These are phyloP conservation scores for Temnothorax rugatulus DNA, from an alignment of 2,888 invertebrate species.

Conservation along the genomic window DNA sequence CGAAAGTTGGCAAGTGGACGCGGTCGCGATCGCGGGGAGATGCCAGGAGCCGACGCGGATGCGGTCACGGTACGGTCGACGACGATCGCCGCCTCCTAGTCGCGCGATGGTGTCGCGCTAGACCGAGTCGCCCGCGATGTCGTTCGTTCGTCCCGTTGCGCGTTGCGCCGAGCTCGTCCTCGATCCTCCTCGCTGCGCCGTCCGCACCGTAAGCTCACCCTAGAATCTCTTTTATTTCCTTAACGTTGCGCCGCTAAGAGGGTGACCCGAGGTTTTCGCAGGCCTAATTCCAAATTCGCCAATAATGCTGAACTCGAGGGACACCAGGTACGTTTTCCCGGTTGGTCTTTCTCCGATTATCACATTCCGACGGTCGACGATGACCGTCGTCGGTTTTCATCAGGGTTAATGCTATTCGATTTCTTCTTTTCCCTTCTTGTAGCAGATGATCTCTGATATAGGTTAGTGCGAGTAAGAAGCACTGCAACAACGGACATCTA, in stretches of 20 bases:
- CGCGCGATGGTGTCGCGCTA: background rate
- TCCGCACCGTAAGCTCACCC: slow-evolving; percentile 10
- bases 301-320: slow-evolving; percentile 80
- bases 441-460: slow-evolving; percentile 84
- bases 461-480: slow-evolving; percentile 76
- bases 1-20: slow-evolving; percentile 74
- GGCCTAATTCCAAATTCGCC: slow-evolving; percentile 75
- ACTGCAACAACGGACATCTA: slow-evolving; percentile 79
- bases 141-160: slow-evolving; percentile 10
- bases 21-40: slow-evolving; percentile 20
- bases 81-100: background rate
- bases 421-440: slow-evolving; percentile 62
- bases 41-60: slow-evolving; percentile 22
- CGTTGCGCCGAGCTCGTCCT: background rate
- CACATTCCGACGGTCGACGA: background rate
- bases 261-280: slow-evolving; percentile 79
- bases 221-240: slow-evolving; percentile 10
- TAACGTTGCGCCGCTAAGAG: slow-evolving; percentile 70
- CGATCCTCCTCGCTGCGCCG: background rate
- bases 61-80: slow-evolving; percentile 21
- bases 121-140: background rate
- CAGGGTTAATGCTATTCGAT: background rate
- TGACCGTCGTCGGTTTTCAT: background rate
- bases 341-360: background rate
- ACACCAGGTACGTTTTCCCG: slow-evolving; percentile 77